Base-by-base conservation (phyloP, 1,140 invertebrate genomes). In the Nephotettix cincticeps region DNA sequence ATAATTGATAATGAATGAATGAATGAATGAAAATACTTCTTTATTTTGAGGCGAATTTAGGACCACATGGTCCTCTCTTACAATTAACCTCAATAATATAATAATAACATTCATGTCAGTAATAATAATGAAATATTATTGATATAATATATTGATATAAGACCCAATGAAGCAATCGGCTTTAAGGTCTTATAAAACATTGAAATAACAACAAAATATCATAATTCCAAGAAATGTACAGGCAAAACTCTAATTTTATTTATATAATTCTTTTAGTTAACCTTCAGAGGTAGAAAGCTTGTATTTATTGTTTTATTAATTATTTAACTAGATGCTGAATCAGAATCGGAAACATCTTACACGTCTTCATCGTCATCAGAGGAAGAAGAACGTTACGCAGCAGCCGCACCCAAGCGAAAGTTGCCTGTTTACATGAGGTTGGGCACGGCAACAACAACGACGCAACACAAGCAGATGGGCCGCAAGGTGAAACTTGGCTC, bases 341-440 rank as follows among this genome's bases (percentile, higher is more conserved):
- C 56, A 6, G 56, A 61, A 3, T 61, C 56, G 11, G 56, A 29
- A 28, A 27, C 56, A 27, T 61, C 56, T n/a, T 61, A 61, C 56
- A 27, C 56, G n/a, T 27, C 21, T 21, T 27, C 23, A 9, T 61
- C 56, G 28, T 25, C 23, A 1, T 25, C 21, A 25, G 21, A 28
- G 56, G 21, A 61, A 6, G 21, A 25, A 6, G 47, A 6, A 21
- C 56, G 21, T 1, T 25, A 21, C 56, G 6, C 21, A 1, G 25
- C 13, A 1, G 2, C 9, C 56, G 6, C 21, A 1, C 4, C 13
- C 23, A 36, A 36, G 32, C 13, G 23, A 4, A 61, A 61, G 25
- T 23, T 61, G 25, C 56, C 56, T 27, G 56, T 61, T 2, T 61
- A 61, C 25, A 61, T 61, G 56, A 2, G 56, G 56, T 25, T 61